Conservation (phyloP, 2,888 invertebrate species). For the Coleophora deauratella region DNA sequence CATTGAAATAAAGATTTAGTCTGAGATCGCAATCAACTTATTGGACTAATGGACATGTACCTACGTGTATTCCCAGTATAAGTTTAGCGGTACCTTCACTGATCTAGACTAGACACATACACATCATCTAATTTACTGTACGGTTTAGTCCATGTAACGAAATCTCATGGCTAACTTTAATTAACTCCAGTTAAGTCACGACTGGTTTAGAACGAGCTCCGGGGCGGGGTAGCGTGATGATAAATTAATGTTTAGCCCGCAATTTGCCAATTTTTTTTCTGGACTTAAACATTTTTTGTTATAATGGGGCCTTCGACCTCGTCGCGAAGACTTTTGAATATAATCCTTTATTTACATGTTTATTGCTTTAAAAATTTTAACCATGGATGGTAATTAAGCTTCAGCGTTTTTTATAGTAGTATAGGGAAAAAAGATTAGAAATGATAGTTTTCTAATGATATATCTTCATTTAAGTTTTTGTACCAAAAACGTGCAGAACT, state of each 20-base stretch:
- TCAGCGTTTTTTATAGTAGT: too few species aligned
- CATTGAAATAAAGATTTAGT: too few species aligned
- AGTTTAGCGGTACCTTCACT: too few species aligned
- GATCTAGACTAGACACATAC: background rate
- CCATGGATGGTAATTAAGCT: too few species aligned
- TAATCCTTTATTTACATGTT: constrained; percentile 3
- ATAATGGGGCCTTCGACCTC: constrained; percentile 33
- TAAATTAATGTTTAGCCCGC: constrained; percentile 50
- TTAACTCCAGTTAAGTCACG: constrained; percentile 34
- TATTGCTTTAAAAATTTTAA: constrained; percentile 2
- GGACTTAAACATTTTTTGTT: constrained; percentile 29
- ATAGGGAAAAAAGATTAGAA: too few species aligned
- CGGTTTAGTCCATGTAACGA: background rate
- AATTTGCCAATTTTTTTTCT: constrained; percentile 48
- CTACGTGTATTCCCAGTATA: too few species aligned
- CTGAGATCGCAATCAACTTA: too few species aligned
- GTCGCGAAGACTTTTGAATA: constrained; percentile 3
- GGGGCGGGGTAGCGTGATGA: constrained; percentile 46
- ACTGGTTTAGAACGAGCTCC: constrained; percentile 30
- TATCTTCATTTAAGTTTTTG: too few species aligned
- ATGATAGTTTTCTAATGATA: too few species aligned
- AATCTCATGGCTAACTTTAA: constrained; percentile 7
- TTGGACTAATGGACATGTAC: too few species aligned
- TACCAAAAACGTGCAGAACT: too few species aligned
- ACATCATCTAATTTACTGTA: constrained; percentile 3